These are phyloP conservation scores for Plecturocebus donacophilus DNA, from an alignment of 2,113 vertebrate species.

Conservation along the genomic window DNA sequence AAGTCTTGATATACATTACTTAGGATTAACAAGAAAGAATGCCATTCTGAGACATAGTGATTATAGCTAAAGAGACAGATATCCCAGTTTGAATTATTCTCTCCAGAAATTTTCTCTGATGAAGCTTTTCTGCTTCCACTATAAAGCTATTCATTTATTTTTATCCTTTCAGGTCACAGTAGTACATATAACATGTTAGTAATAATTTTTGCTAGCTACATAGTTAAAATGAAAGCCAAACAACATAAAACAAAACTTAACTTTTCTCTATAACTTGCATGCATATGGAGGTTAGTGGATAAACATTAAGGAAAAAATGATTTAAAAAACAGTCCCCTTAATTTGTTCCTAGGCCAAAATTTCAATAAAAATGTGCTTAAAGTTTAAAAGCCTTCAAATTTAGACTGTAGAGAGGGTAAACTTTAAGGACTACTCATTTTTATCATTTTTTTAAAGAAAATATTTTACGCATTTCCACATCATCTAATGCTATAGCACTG, in stretches of 20 bases:
- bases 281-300: not conserved
- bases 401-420: not conserved
- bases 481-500: not conserved
- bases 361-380: slow-evolving; percentile 47
- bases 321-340: not conserved
- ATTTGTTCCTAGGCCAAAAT: slow-evolving; percentile 7
- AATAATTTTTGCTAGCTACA: slow-evolving; percentile 5
- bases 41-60: not conserved
- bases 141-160: not conserved
- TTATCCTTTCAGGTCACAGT: slow-evolving; percentile 23
- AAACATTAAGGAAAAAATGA: not conserved
- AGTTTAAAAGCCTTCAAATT: slow-evolving; percentile 31
- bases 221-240: not conserved
- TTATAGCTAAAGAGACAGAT: not conserved
- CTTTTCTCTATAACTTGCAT: not conserved
- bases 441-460: not conserved
- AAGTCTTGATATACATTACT: not conserved
- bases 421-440: not conserved
- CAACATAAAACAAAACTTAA: not conserved
- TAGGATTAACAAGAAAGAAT: not conserved
- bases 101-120: slow-evolving; percentile 1
- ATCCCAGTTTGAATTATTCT: not conserved
- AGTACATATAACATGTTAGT: slow-evolving; percentile 1
- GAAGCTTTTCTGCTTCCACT: not conserved
- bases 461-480: not conserved